phyloP scores from a whole-genome alignment of 2,888 invertebrate species.

The Lithodes maja region DNA sequence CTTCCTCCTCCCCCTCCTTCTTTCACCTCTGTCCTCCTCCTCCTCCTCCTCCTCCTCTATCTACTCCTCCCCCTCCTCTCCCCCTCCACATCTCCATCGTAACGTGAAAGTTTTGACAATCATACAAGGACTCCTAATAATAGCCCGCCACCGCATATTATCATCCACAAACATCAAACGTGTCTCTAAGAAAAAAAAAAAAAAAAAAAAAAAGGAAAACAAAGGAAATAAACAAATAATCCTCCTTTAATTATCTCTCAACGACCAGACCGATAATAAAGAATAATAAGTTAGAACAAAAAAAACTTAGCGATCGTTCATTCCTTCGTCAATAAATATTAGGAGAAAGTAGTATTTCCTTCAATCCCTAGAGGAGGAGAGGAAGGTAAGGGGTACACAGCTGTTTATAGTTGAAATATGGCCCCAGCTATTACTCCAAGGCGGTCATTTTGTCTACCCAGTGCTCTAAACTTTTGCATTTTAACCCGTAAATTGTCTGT shows the following conservation, averaged over 20 bases:
- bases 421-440: no score
- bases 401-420: no score
- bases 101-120: neutral
- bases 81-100: neutral
- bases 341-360: conserved; percentile 12
- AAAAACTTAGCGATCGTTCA: neutral
- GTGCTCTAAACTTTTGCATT: no score
- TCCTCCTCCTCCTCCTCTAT: neutral
- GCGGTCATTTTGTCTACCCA: no score
- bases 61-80: neutral
- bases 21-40: neutral
- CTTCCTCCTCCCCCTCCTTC: neutral
- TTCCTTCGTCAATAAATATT: conserved; percentile 14
- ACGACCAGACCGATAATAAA: neutral
- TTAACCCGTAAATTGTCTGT: no score
- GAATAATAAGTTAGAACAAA: neutral
- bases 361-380: neutral
- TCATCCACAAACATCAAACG: conserved; percentile 6
- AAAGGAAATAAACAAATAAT: no score
- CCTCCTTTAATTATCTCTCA: neutral
- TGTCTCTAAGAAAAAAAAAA: neutral
- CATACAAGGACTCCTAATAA: neutral
- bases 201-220: no score
- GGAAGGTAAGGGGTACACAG: neutral
- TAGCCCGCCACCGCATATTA: neutral